Evolutionary conservation across 1,140 invertebrate genomes (phyloP).

Genomic region (Drosophila pallidifrons): DNA sequence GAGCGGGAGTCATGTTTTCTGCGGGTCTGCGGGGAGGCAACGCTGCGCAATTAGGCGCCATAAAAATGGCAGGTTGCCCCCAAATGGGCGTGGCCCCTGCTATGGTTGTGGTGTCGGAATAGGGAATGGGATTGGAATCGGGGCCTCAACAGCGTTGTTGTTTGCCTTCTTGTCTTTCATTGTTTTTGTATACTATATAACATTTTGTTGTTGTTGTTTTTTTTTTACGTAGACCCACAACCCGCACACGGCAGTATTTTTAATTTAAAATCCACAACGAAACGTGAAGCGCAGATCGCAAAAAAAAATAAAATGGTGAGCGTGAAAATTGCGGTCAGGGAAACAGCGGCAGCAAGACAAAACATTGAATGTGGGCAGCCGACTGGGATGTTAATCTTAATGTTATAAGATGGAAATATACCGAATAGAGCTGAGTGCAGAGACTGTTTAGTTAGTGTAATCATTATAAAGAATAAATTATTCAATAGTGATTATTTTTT

Average conservation of each 20-base stretch:
- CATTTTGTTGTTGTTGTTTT: not conserved
- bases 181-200: conserved; percentile 32
- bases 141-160: conserved; percentile 42
- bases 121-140: not conserved
- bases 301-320: conserved; percentile 28
- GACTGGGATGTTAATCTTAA: conserved; percentile 26
- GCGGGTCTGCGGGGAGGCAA: conserved; percentile 31
- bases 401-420: conserved; percentile 25
- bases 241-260: conserved; percentile 70
- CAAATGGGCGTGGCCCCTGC: conserved; percentile 66
- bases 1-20: conserved; percentile 21
- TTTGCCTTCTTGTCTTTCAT: conserved; percentile 68
- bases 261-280: conserved; percentile 78
- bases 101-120: conserved; percentile 19
- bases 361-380: conserved; percentile 9
- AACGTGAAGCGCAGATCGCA: conserved; percentile 51
- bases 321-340: conserved; percentile 53
- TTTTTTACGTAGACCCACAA: conserved; percentile 42
- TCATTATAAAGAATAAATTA: too few species aligned
- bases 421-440: not conserved
- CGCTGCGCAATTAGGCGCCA: conserved; percentile 79
- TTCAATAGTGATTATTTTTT: too few species aligned
- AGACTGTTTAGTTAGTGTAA: not conserved
- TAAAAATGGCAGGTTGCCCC: conserved; percentile 75
- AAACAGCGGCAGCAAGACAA: not conserved